phyloP scores from a whole-genome alignment of 2,888 invertebrate genomes.

The Odontothrips loti region DNA sequence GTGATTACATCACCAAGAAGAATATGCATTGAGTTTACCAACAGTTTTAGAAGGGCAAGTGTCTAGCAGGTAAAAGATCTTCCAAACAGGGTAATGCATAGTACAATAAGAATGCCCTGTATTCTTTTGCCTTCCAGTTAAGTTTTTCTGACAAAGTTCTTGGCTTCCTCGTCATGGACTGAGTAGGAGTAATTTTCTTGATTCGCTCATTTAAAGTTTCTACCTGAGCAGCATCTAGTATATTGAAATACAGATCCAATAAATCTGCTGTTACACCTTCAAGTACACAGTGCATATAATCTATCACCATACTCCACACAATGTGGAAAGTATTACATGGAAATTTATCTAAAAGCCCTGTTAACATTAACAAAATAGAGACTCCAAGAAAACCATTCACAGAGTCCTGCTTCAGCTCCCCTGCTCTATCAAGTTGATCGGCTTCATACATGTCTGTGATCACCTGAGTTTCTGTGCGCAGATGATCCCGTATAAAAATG shows the following conservation, averaged over 20 bases:
- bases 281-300: neutral
- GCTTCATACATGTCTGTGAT: too few relatives aligned
- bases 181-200: neutral
- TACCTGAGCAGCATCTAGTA: neutral
- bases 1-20: too few relatives aligned
- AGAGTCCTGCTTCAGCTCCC: too few relatives aligned
- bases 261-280: neutral
- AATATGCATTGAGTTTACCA: too few relatives aligned
- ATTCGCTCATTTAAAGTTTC: neutral
- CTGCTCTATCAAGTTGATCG: too few relatives aligned
- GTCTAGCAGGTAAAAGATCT: neutral
- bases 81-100: neutral
- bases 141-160: neutral
- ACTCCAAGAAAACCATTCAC: too few relatives aligned
- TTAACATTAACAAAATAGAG: too few relatives aligned
- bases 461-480: too few relatives aligned
- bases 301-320: neutral
- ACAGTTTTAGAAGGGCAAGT: neutral
- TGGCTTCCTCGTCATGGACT: neutral
- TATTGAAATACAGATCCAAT: neutral
- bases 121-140: neutral
- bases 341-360: neutral
- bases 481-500: too few relatives aligned
- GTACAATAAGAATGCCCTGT: neutral
- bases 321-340: neutral